A percentile compares a stretch with the other conserved stretches of the same genome.
Conservation (phyloP, 2,888 invertebrate genomes). For the Plebejus argus region DNA sequence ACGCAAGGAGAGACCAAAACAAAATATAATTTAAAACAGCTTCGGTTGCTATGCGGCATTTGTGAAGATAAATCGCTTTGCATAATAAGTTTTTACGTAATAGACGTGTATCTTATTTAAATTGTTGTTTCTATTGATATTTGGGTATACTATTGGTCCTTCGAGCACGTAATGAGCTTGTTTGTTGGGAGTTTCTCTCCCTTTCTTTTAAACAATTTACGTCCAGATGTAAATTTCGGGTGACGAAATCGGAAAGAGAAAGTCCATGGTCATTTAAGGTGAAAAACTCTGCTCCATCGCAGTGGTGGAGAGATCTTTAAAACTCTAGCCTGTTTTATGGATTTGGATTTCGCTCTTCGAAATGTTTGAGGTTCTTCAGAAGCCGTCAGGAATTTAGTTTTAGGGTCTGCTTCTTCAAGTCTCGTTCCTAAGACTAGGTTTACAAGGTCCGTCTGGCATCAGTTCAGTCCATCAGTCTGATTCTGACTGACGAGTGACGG, state of each 20-base stretch:
- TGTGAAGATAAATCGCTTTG: background rate
- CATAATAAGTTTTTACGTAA: slow-evolving; percentile 6
- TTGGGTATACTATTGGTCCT: background rate
- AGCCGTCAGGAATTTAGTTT: no score
- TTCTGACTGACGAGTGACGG: no score
- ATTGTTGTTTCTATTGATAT: background rate
- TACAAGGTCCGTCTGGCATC: no score
- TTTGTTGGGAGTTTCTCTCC: background rate
- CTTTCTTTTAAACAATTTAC: background rate
- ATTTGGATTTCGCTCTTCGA: no score
- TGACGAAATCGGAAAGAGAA: no score
- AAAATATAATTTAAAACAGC: slow-evolving; percentile 3
- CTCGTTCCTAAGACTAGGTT: background rate
- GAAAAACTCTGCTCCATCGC: background rate
- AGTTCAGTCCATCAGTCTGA: no score
- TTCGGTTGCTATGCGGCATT: slow-evolving; percentile 19
- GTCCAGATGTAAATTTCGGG: no score
- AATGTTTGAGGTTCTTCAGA: no score
- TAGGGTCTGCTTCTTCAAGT: background rate
- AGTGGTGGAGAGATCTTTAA: no score
- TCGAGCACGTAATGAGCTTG: no score
- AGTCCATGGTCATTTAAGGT: slow-evolving; percentile 29
- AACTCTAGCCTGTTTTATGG: no score
- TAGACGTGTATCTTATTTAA: background rate
- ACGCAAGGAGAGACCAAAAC: background rate